These are phyloP conservation scores for Percina caprodes DNA, from an alignment of 2,113 vertebrate species.

Conservation along the genomic window DNA sequence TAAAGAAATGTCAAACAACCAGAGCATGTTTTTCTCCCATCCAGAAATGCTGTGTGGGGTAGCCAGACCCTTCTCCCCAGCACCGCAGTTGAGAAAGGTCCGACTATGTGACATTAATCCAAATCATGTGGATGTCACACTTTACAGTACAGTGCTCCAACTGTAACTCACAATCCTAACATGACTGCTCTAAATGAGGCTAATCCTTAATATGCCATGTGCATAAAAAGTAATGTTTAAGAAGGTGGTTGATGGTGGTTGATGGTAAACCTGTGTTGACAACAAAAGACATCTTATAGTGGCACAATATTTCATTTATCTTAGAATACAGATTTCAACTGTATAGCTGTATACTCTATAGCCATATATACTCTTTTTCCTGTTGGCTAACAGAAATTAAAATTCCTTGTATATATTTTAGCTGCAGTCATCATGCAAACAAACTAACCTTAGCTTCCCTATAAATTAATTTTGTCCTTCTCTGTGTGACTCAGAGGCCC, in stretches of 20 bases:
- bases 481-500: constrained; percentile 20
- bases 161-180: neutral
- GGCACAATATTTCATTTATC: too few species aligned
- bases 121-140: constrained; percentile 45
- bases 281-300: too few species aligned
- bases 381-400: neutral
- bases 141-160: neutral
- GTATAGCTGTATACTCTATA: too few species aligned
- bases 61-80: too few species aligned
- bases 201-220: neutral
- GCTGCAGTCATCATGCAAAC: neutral
- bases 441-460: neutral
- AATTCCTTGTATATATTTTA: neutral
- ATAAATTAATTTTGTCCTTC: neutral
- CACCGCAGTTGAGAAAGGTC: too few species aligned
- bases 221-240: too few species aligned
- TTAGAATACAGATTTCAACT: neutral
- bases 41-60: too few species aligned
- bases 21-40: too few species aligned
- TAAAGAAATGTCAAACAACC: too few species aligned
- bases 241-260: neutral
- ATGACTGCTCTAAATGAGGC: neutral
- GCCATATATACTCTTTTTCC: neutral
- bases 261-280: neutral
- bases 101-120: neutral